A percentile compares a stretch with the other conserved stretches of the same genome.
Evolutionary conservation across 2,797 vertebrate species (phyloP).

Genomic region (Parauchenoglanis ngamensis): DNA sequence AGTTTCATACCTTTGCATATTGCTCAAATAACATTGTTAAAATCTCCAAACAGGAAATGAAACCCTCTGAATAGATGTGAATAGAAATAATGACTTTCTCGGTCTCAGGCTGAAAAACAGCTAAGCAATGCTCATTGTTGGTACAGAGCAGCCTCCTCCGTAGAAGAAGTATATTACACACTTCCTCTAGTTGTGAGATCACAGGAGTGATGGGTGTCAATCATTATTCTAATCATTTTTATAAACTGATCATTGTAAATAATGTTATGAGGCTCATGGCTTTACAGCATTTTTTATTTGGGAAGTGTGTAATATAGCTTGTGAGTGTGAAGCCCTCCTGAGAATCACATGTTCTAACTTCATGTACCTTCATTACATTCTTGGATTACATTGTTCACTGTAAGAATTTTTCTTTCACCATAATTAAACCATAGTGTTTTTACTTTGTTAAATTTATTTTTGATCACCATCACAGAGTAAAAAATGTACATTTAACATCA

Average conservation of each 20-base stretch:
- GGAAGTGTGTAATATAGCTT: background rate
- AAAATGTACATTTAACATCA: background rate
- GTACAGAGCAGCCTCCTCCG: background rate
- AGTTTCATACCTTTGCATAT: background rate
- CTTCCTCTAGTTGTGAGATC: background rate
- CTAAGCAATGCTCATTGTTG: background rate
- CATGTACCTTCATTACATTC: background rate
- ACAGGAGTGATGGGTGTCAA: background rate
- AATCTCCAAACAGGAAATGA: slow-evolving; percentile 6
- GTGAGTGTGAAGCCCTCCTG: background rate
- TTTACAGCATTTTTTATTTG: background rate
- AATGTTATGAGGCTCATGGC: background rate
- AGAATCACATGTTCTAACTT: background rate
- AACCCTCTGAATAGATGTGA: background rate
- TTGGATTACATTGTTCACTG: background rate
- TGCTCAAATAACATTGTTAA: background rate
- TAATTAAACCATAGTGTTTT: background rate
- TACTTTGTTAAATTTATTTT: background rate
- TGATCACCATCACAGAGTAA: background rate
- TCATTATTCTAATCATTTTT: background rate
- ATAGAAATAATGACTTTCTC: slow-evolving; percentile 1
- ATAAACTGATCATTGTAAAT: background rate
- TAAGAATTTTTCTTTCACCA: background rate
- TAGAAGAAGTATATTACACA: background rate
- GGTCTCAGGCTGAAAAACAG: background rate